Evolutionary conservation across 2,113 vertebrate genomes (phyloP), one percentile per base, ranked within the genome.

Genomic region (Leucosticte australis): DNA sequence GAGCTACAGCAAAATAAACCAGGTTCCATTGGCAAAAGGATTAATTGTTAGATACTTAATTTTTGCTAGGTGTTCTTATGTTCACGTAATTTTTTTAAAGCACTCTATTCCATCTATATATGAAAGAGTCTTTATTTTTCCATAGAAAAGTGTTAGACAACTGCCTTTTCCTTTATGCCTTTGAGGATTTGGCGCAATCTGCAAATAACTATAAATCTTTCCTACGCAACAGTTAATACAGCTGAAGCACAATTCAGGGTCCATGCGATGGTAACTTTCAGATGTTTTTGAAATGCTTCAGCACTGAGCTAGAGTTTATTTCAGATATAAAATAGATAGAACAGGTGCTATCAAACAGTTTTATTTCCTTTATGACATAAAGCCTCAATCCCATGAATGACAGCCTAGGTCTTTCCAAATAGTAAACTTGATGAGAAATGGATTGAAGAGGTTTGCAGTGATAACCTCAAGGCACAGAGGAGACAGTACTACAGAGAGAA

Each of bases 321-420:
- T 94, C 87, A 83, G 70, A 79, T 92, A 96, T 96, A 96, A 97
- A 98, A 94, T 46, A 87, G 46, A 68, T 64, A 95, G 57, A 94
- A 93, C n/a, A 89, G 63, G 41, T 91, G 44, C 65, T 92, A 91
- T 94, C 79, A 95, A 96, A 79, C 10, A 60, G 67, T 81, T 97
- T 96, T 97, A 96, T 94, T 89, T 59, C 50, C 62, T 95, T 89
- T 64, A 76, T 83, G 70, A 92, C 46, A 90, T 91, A 93, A 97
- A 97, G 80, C 30, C 24, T 94, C 46, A 64, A 90, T 87, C 37
- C 53, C n/a, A 52, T 78, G 71, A 94, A 94, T 94, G 95, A 96
- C 96, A 88, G 6, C 20, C 62, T 62, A 63, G 24, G 30, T 97
- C 86, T 87, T 79, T 95, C 64, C 52, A 95, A 92, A 91, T 31